Base-by-base conservation (phyloP, 2,888 invertebrate genomes). In the Hydropsyche betteni region DNA sequence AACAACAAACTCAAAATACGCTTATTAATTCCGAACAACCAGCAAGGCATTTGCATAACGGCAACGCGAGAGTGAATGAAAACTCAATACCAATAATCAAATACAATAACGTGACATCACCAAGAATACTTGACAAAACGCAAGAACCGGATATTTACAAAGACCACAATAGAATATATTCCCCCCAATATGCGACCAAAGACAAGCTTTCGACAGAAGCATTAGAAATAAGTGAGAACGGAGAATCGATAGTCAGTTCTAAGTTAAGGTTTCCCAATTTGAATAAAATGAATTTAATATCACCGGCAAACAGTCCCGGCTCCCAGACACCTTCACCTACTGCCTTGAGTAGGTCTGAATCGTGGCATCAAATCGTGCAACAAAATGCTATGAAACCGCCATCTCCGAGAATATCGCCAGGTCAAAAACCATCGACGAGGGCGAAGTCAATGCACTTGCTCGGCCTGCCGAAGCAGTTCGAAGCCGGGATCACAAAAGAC, bases 371-470 rank as follows among this genome's bases (percentile, higher is more conserved):
- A 81, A 87, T 94, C 77, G 88, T 88, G 77, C 58, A 58, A 16
- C 83, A 82, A 77, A 81, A 81, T 69, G 81, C 82, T 36, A 80
- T 83, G 82, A 83, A 87, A 78, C 85, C 85, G 55, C 82, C 83
- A 12, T 82, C 84, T 3, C 81, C 84, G 68, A 80, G 85, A 69
- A 75, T 77, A 24, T 80, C 84, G 6, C 86, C 89, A 10, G 84
- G 86, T 52, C 84, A 84, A 61, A 83, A 84, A 73, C 83, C 85
- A 44, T 84, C 86, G 34, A 82, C 86, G 36, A 85, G 93, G 81
- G 90, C 93, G 3, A 94, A 92, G 82, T 94, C 94, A 0, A 92
- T 93, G 81, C 92, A 94, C 81, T 88, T 91, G 58, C 86, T 94
- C 80, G 90, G 90, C 50, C 86, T 93, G 72, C 93, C 94, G 0